Evolutionary conservation across 2,113 vertebrate species (phyloP), one percentile per base, ranked within the genome.

Genomic region (Bettongia penicillata): DNA sequence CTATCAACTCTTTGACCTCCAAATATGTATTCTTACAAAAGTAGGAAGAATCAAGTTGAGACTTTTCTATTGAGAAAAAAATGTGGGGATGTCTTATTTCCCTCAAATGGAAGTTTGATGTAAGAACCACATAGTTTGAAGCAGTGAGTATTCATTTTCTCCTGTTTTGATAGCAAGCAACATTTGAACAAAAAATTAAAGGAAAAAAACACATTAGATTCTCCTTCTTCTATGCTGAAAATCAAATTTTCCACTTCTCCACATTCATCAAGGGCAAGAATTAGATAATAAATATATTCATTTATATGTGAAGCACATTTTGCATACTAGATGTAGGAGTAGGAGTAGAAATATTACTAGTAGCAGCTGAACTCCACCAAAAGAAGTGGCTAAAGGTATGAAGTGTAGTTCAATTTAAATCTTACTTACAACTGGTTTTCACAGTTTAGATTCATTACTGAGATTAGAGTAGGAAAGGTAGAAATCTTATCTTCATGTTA

Each of bases 381-480:
- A 90, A 53, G 94, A 92, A 37, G 26, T 53, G 93, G 24, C 92
- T 94, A 50, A 95, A 16, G 49, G 77, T 91, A 7, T 92, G 57
- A 96, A 95, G 53, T 2, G 4, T 19, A 94, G 93, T 31, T 22
- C 89, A 95, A 49, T 28, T 48, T 53, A 93, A 94, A 92, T n/a
- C 0, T 4, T 4, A 77, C 52, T 52, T 48, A 91, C 89, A 89
- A 92, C 84, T 68, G 77, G 11, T 68, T 57, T 14, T 7, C 14
- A n/a, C 11, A 77, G 19, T n/a, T 77, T 7, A 77, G 37, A 77
- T 77, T 77, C 68, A 77, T 8, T 77, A n/a, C 37, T 84, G 37
- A 43, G 37, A 77, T 77, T 77, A 77, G 68, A 22, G 9, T 43
- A 84, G n/a, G 19, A 14, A 77, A 77, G 5, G 37, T 77, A 5